These are phyloP conservation scores for Diabrotica virgifera DNA, from an alignment of 1,140 invertebrate genomes.

Conservation along the genomic window DNA sequence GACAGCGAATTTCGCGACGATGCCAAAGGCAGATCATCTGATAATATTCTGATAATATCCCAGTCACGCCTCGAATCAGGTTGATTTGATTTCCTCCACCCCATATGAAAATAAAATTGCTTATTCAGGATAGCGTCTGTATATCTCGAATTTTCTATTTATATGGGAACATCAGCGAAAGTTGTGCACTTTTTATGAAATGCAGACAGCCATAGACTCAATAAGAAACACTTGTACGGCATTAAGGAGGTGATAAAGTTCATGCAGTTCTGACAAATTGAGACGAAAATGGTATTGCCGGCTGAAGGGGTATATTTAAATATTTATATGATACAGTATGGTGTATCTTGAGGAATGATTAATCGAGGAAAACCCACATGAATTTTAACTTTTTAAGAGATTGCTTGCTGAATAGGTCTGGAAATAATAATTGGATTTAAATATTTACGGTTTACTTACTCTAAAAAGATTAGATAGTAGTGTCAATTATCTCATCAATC, in stretches of 20 bases:
- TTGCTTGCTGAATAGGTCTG: too few relatives aligned
- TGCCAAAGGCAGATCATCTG: not conserved
- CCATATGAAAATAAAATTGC: constrained; percentile 11
- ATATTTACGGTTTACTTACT: too few relatives aligned
- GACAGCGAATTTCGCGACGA: not conserved
- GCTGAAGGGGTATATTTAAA: too few relatives aligned
- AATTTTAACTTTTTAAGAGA: too few relatives aligned
- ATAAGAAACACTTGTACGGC: constrained; percentile 5
- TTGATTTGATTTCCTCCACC: constrained; percentile 3
- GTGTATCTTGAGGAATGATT: too few relatives aligned
- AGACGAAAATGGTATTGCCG: not conserved
- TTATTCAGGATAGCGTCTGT: constrained; percentile 10
- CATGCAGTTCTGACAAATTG: not conserved
- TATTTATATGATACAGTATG: too few relatives aligned
- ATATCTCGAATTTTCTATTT: constrained; percentile 5
- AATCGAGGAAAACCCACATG: too few relatives aligned
- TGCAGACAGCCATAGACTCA: not conserved
- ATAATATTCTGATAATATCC: constrained; percentile 12
- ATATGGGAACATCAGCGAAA: not conserved
- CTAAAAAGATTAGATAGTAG: too few relatives aligned
- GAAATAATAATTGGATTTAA: too few relatives aligned
- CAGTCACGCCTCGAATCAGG: not conserved
- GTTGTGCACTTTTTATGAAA: not conserved
- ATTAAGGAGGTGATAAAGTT: constrained; percentile 1
- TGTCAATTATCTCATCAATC: too few relatives aligned